Evolutionary conservation across 1,140 invertebrate species (phyloP), one percentile per base, ranked within the genome.

Genomic region (Megalopta genalis): DNA sequence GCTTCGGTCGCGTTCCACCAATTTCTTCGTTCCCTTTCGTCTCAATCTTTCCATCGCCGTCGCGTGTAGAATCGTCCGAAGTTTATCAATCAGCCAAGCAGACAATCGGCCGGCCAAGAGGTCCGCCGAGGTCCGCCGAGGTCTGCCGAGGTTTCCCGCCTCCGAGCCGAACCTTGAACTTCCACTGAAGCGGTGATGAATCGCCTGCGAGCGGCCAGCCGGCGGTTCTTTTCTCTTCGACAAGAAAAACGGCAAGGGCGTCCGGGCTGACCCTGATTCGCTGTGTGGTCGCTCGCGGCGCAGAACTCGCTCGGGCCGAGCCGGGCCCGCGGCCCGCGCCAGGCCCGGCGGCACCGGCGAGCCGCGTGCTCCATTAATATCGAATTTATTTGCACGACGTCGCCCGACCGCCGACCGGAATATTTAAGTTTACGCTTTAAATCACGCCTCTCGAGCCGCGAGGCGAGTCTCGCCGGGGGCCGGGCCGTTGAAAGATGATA

Each of bases 401-500:
- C 84, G 39, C 42, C 10, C 14, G 9, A n/a, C n/a, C 42, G 78
- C 85, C 64, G 80, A 82, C 81, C 83, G 85, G 86, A 89, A 89
- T 89, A 89, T 89, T 89, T 88, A 87, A 89, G 86, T 89, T 88
- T 88, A 88, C 88, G 88, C 86, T 89, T 89, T 88, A 87, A 88
- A 88, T 89, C 87, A 88, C 82, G 87, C 76, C 87, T 74, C 71
- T 46, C 77, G 74, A 86, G 74, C 73, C 78, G 62, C 73, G 59
- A 70, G 25, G 32, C 32, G 1, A 32, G 32, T 32, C 32, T 32
- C 32, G 32, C 32, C 32, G 32, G 68, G 66, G 76, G 9, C 60
- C 70, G 25, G 62, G 54, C 54, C 32, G 54, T 9, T 57, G 54
- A 16, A 18, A 42, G 18, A n/a, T 8, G 14, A 23, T 21, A 54